phyloP scores from a whole-genome alignment of 2,888 invertebrate species.

The Thymelicus sylvestris region DNA sequence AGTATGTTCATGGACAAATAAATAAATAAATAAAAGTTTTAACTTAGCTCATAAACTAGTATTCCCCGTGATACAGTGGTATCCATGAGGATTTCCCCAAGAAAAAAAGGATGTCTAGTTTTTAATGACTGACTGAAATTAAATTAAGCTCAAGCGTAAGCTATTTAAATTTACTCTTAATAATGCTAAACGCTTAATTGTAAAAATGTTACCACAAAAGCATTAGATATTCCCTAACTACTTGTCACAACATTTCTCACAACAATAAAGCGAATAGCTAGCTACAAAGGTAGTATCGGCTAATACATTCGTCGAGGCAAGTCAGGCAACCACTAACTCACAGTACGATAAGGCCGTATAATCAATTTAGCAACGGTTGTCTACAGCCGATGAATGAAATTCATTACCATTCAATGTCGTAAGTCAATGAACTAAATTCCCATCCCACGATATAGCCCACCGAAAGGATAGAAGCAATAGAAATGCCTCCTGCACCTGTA shows the following conservation, averaged over 20 bases:
- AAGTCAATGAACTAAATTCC: slow-evolving; percentile 55
- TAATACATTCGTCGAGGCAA: slow-evolving; percentile 18
- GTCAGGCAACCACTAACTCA: neutral
- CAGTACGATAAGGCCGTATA: slow-evolving; percentile 21
- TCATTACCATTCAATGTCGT: slow-evolving; percentile 50
- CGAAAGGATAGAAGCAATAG: neutral
- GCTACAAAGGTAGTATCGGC: too few species aligned
- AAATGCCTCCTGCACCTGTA: neutral
- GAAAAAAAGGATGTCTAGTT: too few species aligned
- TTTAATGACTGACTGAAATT: too few species aligned
- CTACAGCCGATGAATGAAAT: slow-evolving; percentile 35
- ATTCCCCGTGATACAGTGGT: too few species aligned
- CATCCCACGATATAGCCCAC: slow-evolving; percentile 44
- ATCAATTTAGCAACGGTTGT: slow-evolving; percentile 36
- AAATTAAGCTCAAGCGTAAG: too few species aligned
- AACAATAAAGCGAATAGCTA: neutral
- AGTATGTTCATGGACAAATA: too few species aligned
- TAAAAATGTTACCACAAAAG: too few species aligned
- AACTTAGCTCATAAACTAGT: too few species aligned
- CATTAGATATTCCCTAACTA: neutral
- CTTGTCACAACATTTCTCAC: neutral
- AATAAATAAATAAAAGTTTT: too few species aligned
- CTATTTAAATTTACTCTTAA: too few species aligned
- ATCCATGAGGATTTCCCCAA: too few species aligned
- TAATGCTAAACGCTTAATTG: too few species aligned